Evolutionary conservation across 2,113 vertebrate genomes (phyloP).

Genomic region (Heterotilapia buettikoferi): DNA sequence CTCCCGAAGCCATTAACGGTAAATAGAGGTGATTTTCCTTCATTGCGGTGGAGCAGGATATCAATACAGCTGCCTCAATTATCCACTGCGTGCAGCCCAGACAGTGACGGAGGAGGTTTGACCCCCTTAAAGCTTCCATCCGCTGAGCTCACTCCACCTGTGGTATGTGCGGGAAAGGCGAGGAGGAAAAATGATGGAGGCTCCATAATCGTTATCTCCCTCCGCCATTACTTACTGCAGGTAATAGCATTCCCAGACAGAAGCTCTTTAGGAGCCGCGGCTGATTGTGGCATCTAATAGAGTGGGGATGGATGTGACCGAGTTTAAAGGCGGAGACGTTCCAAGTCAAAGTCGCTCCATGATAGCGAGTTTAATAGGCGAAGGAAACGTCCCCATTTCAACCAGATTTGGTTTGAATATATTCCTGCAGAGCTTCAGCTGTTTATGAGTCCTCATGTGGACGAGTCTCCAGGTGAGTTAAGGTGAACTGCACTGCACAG

Average conservation of each 20-base stretch:
- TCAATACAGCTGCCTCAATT: conserved; percentile 40
- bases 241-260: conserved; percentile 42
- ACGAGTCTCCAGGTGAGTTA: background rate
- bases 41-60: background rate
- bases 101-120: background rate
- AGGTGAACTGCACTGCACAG: background rate
- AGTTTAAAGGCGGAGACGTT: conserved; percentile 4
- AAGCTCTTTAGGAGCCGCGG: conserved; percentile 14
- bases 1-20: background rate
- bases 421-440: background rate
- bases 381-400: background rate
- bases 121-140: background rate
- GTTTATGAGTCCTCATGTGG: background rate
- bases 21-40: conserved; percentile 30
- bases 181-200: conserved; percentile 14
- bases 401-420: background rate
- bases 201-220: conserved; percentile 28
- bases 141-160: background rate
- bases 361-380: background rate
- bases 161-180: background rate
- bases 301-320: conserved; percentile 4
- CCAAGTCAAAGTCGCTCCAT: background rate
- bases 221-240: conserved; percentile 15
- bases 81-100: conserved; percentile 1
- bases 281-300: conserved; percentile 25